Evolutionary conservation across 2,113 vertebrate genomes (phyloP).

Genomic region (Alethe castanea): DNA sequence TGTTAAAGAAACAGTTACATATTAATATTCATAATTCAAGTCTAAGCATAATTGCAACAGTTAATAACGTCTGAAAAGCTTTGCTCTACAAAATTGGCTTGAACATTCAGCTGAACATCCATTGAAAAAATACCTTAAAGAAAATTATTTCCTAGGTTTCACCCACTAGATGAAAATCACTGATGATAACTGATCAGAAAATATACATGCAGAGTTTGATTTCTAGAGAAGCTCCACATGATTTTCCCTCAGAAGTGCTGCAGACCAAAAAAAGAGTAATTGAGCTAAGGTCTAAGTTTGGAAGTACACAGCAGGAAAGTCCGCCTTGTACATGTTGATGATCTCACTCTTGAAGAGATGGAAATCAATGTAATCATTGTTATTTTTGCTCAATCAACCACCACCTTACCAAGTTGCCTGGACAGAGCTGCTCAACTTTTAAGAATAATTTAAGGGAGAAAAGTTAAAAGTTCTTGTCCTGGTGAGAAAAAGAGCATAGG

Average conservation of each 20-base stretch:
- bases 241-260: neutral
- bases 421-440: neutral
- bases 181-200: conserved; percentile 2
- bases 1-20: neutral
- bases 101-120: neutral
- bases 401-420: neutral
- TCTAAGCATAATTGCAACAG: neutral
- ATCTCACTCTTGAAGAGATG: conserved; percentile 13
- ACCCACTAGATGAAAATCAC: neutral
- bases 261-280: neutral
- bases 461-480: neutral
- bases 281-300: neutral
- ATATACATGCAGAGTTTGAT: neutral
- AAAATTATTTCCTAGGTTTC: neutral
- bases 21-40: neutral
- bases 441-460: neutral
- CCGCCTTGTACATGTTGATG: neutral
- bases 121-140: neutral
- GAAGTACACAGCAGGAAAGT: conserved; percentile 30
- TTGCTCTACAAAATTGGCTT: neutral
- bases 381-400: conserved; percentile 29
- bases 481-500: neutral
- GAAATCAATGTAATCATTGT: conserved; percentile 30
- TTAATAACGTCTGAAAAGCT: neutral
- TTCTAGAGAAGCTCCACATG: neutral